These are phyloP conservation scores for Panthera tigris DNA, from an alignment of 2,113 vertebrate genomes.

Conservation along the genomic window DNA sequence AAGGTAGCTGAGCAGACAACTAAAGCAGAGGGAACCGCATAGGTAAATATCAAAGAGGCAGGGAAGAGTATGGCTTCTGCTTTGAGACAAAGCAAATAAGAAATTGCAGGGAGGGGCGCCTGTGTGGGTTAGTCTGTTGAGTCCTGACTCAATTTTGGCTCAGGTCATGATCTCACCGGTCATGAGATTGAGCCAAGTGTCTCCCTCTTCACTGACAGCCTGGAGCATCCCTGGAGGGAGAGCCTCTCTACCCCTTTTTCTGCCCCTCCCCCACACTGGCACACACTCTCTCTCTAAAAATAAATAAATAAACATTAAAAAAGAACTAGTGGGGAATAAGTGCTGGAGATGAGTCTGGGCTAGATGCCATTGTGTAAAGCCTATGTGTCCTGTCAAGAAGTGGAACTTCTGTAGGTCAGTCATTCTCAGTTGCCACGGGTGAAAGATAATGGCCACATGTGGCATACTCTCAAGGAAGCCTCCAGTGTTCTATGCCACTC, in stretches of 20 bases:
- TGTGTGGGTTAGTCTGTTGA: no score
- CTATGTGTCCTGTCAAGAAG: not conserved
- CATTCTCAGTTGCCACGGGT: not conserved
- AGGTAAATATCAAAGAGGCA: not conserved
- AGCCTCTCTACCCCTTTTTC: no score
- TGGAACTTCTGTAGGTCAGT: not conserved
- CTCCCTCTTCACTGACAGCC: no score
- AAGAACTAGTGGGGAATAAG: not conserved
- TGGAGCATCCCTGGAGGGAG: no score
- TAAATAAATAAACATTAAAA: not conserved
- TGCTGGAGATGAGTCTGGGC: not conserved
- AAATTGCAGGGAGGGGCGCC: not conserved
- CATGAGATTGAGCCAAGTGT: no score
- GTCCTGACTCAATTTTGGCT: no score
- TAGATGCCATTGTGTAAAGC: not conserved
- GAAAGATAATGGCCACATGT: not conserved
- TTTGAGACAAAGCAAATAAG: not conserved
- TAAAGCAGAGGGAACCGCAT: not conserved
- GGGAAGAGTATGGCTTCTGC: slow-evolving; percentile 10
- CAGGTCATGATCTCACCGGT: no score
- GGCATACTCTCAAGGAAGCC: not conserved
- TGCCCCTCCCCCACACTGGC: no score
- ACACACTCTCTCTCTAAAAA: no score
- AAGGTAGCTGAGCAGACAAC: not conserved
- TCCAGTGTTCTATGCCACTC: not conserved